A percentile compares a stretch with the other conserved stretches of the same genome.
Conservation (phyloP, 2,113 vertebrate genomes). For the Lagopus muta region DNA sequence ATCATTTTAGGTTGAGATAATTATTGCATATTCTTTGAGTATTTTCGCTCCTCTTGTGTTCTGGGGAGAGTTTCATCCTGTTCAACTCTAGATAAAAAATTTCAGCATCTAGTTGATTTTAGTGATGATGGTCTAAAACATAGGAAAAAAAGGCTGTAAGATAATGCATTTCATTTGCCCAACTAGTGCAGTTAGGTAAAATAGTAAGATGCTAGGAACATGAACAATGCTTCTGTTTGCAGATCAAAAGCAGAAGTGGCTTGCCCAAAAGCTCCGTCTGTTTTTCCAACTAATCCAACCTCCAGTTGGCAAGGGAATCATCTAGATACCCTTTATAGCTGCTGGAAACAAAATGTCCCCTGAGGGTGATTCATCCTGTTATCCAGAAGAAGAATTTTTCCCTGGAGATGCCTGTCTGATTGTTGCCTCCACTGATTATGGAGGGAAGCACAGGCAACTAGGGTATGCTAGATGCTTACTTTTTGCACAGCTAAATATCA, state of each 20-base stretch:
- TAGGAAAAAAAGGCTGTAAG: background rate
- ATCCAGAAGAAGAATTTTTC: slow-evolving; percentile 8
- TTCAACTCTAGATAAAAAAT: background rate
- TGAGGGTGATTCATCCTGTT: background rate
- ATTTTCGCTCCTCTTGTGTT: background rate
- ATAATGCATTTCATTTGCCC: background rate
- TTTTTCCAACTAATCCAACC: slow-evolving; percentile 1
- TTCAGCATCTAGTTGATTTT: background rate
- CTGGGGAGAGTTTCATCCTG: background rate
- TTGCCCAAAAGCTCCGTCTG: background rate
- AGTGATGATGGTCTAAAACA: background rate
- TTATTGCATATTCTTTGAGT: background rate
- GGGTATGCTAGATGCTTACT: background rate
- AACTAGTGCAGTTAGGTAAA: background rate
- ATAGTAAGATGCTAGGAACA: background rate
- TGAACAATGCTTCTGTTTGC: background rate
- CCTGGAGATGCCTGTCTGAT: background rate
- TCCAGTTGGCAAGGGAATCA: background rate
- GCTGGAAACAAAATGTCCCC: background rate
- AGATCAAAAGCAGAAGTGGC: slow-evolving; percentile 2
- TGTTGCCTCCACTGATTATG: background rate
- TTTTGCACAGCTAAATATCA: slow-evolving; percentile 1
- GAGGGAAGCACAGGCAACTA: background rate
- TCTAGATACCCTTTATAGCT: background rate
- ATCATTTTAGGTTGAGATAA: background rate